Percentiles rank a stretch among this genome's conserved stretches.
Evolutionary conservation across 2,888 invertebrate species (phyloP).

Genomic region (Xestobium rufovillosum): DNA sequence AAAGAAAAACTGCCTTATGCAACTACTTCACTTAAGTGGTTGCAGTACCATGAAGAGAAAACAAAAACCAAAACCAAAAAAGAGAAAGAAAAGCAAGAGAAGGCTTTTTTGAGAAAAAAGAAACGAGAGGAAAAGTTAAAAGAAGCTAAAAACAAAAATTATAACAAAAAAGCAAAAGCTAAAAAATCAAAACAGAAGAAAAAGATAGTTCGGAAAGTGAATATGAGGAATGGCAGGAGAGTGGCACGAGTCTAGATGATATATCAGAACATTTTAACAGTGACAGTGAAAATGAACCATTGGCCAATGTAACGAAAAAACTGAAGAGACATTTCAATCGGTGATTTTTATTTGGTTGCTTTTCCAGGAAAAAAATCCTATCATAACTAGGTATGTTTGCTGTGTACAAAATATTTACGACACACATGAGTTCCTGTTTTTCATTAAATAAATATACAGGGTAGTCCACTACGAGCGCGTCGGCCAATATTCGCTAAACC

Average conservation of each 20-base stretch:
- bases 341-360: neutral
- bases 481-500: too few relatives aligned
- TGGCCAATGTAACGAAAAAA: conserved; percentile 9
- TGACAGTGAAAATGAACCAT: conserved; percentile 8
- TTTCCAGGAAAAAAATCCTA: conserved; percentile 2
- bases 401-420: conserved; percentile 7
- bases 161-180: neutral
- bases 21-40: conserved; percentile 18
- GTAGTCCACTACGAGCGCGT: too few relatives aligned
- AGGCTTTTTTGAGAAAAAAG: neutral
- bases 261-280: conserved; percentile 10
- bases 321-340: conserved; percentile 8
- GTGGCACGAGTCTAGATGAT: conserved; percentile 11
- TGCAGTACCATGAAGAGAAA: conserved; percentile 19
- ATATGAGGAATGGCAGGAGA: neutral
- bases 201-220: conserved; percentile 1
- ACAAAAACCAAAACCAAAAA: conserved; percentile 10
- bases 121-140: neutral
- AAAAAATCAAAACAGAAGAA: neutral
- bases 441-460: too few relatives aligned
- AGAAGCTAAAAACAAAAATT: neutral
- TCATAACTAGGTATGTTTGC: conserved; percentile 7
- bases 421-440: too few relatives aligned
- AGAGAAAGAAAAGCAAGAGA: conserved; percentile 6
- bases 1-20: conserved; percentile 17